Evolutionary conservation across 2,113 vertebrate species (phyloP).

Genomic region (Paraplagusia blochii): DNA sequence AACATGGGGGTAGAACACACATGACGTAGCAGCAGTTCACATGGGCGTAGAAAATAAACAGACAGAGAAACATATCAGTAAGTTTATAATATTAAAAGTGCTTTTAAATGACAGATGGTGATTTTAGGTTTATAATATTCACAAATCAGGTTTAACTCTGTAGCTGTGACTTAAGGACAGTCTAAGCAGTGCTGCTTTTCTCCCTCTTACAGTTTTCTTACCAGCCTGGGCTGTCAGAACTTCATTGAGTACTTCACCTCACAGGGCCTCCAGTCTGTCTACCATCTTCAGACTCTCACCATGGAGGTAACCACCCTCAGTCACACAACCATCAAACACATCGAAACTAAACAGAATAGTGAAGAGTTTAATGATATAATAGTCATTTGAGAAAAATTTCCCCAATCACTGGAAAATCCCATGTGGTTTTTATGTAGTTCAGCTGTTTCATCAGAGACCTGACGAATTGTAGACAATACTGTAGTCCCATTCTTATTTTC

Average conservation of each 20-base stretch:
- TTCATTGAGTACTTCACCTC: slow-evolving; percentile 98
- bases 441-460: too few species aligned
- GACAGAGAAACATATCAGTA: too few species aligned
- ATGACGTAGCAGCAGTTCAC: neutral
- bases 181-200: slow-evolving; percentile 76
- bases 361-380: neutral
- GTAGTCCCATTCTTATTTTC: too few species aligned
- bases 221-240: slow-evolving; percentile 96
- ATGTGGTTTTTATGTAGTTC: too few species aligned
- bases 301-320: slow-evolving; percentile 86
- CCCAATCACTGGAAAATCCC: too few species aligned
- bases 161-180: slow-evolving; percentile 35
- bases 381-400: too few species aligned
- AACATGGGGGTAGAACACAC: too few species aligned
- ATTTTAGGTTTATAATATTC: neutral
- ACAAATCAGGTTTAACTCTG: slow-evolving; percentile 13
- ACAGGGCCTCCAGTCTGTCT: slow-evolving; percentile 94
- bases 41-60: slow-evolving; percentile 5
- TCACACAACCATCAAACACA: neutral
- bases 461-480: too few species aligned
- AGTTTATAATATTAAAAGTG: neutral
- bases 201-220: slow-evolving; percentile 92
- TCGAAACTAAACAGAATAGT: neutral
- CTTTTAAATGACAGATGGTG: neutral
- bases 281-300: slow-evolving; percentile 95